These are phyloP conservation scores for Chunga burmeisteri DNA, from an alignment of 2,113 vertebrate species.

Conservation along the genomic window DNA sequence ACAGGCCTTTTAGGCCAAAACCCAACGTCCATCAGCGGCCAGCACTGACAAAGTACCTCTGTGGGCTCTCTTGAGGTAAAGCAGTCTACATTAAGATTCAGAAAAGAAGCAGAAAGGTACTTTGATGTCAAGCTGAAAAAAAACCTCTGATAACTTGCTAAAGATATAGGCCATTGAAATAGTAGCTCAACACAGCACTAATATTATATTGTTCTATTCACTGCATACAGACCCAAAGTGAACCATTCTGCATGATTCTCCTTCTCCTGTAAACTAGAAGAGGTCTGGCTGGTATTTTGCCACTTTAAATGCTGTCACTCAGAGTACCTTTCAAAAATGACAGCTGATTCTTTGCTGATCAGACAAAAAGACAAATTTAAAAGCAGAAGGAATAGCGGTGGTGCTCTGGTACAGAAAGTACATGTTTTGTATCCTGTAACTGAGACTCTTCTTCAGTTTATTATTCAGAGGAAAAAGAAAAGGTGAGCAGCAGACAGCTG, in stretches of 20 bases:
- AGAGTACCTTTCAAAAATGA: background rate
- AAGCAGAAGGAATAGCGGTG: background rate
- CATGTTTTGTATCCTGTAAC: background rate
- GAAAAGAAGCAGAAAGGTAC: background rate
- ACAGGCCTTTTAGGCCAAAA: background rate
- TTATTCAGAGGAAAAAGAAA: background rate
- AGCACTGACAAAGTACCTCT: background rate
- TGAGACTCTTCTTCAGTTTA: background rate
- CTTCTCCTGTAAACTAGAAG: background rate
- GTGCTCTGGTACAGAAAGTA: slow-evolving; percentile 2
- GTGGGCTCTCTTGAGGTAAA: background rate
- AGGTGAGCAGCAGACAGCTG: background rate
- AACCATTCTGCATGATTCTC: background rate
- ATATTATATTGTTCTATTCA: background rate
- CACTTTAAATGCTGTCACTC: background rate
- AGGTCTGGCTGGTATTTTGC: background rate
- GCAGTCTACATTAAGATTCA: background rate
- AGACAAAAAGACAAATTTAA: background rate
- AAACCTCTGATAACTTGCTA: background rate
- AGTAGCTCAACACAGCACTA: background rate
- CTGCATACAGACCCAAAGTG: background rate
- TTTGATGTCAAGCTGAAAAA: background rate
- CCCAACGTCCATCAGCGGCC: no score
- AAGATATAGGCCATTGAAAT: background rate
- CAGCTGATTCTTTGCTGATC: background rate